Evolutionary conservation across 2,113 vertebrate species (phyloP).

Genomic region (Numenius arquata): DNA sequence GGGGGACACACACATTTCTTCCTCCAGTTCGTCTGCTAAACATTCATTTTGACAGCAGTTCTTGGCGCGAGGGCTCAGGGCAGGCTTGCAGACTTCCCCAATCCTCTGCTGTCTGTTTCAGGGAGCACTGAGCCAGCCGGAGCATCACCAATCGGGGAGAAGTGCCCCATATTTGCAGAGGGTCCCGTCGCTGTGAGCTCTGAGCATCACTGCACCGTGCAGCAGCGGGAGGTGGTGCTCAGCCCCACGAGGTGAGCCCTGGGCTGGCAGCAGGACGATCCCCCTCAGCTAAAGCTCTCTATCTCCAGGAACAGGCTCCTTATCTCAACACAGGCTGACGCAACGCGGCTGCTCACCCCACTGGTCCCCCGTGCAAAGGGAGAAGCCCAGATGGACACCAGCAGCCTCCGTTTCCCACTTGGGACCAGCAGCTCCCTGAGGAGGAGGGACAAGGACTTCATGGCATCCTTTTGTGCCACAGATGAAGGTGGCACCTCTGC

Average conservation of each 20-base stretch:
- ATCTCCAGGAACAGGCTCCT: background rate
- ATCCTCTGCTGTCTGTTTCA: fast-evolving
- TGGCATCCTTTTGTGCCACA: background rate
- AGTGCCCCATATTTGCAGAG: background rate
- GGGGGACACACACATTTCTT: background rate
- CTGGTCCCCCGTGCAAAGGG: background rate
- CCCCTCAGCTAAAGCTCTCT: background rate
- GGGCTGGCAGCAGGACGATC: fast-evolving
- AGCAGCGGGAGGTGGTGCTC: background rate
- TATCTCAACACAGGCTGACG: background rate
- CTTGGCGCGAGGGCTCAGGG: background rate
- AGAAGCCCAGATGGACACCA: background rate
- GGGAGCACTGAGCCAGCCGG: fast-evolving
- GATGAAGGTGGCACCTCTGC: background rate
- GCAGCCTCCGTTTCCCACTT: background rate
- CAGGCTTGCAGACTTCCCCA: background rate
- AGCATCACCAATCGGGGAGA: background rate
- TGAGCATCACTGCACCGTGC: fast-evolving
- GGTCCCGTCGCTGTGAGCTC: background rate
- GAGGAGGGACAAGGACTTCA: background rate
- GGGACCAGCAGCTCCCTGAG: background rate
- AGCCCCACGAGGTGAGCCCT: background rate
- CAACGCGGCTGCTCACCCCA: fast-evolving
- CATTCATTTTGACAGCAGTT: background rate
- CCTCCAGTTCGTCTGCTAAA: background rate